Evolutionary conservation across 2,797 vertebrate genomes (phyloP).

Genomic region (Bovichtus diacanthus): DNA sequence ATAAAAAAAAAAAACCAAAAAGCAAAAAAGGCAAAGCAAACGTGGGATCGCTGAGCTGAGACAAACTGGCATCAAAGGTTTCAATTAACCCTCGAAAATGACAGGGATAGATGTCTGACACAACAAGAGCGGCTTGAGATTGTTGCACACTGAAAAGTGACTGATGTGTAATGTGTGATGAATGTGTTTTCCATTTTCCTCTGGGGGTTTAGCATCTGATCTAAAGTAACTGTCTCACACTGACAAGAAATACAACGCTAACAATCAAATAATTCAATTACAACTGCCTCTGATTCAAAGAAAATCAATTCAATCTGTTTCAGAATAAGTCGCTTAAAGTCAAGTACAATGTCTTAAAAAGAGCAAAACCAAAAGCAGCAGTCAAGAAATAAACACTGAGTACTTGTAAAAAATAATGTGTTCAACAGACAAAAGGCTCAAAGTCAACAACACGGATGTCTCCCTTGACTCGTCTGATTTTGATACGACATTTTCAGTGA

Average conservation of each 20-base stretch:
- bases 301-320: conserved; percentile 61
- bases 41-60: conserved; percentile 33
- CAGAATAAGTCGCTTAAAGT: conserved; percentile 54
- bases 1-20: too few relatives aligned
- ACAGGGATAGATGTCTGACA: conserved; percentile 37
- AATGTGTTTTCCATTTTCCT: conserved; percentile 56
- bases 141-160: conserved; percentile 32
- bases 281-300: conserved; percentile 65
- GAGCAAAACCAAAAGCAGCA: conserved; percentile 61
- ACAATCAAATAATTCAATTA: conserved; percentile 67
- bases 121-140: conserved; percentile 36
- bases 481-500: conserved; percentile 63
- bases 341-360: conserved; percentile 70
- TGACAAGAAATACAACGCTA: conserved; percentile 71
- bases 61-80: conserved; percentile 49
- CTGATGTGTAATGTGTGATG: conserved; percentile 26
- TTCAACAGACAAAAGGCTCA: conserved; percentile 67
- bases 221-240: conserved; percentile 72
- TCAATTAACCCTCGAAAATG: conserved; percentile 29
- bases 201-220: conserved; percentile 66
- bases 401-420: conserved; percentile 67
- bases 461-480: conserved; percentile 67
- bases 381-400: conserved; percentile 67
- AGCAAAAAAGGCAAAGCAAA: conserved; percentile 34
- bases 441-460: conserved; percentile 62